Evolutionary conservation across 1,140 invertebrate species (phyloP).

Genomic region (Colletes latitarsis): DNA sequence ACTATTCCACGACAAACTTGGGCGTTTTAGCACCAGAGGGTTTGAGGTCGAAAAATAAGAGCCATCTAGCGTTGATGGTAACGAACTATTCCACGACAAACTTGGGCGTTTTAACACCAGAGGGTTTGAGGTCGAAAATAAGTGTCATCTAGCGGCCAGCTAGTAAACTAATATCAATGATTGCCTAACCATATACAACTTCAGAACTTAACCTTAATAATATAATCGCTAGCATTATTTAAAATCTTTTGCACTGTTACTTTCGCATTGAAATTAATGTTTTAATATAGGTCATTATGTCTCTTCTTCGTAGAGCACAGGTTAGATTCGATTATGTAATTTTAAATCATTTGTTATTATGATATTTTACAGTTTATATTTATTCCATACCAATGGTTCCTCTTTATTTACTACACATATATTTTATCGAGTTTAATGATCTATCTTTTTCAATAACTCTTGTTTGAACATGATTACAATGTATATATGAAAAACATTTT

Average conservation of each 20-base stretch:
- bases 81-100: too few species aligned
- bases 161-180: too few species aligned
- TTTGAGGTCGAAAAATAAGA: too few species aligned
- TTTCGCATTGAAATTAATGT: not conserved
- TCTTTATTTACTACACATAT: not conserved
- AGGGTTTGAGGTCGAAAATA: too few species aligned
- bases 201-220: conserved; percentile 10
- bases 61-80: too few species aligned
- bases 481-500: not conserved
- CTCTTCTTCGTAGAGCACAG: conserved; percentile 51
- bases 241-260: conserved; percentile 1
- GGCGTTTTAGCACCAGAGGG: too few species aligned
- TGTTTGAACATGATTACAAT: not conserved
- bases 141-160: too few species aligned
- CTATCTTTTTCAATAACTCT: not conserved
- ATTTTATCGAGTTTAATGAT: too few species aligned
- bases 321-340: conserved; percentile 15
- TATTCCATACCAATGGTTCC: not conserved
- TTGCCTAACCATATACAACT: too few species aligned
- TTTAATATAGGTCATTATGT: conserved; percentile 38
- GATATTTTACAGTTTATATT: not conserved
- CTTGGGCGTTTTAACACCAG: too few species aligned
- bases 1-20: too few species aligned
- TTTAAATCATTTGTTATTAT: not conserved
- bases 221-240: not conserved